Percentiles rank a stretch among this genome's conserved stretches.
Conservation (phyloP, 1,140 invertebrate genomes). For the Potamilus streckersoni region DNA sequence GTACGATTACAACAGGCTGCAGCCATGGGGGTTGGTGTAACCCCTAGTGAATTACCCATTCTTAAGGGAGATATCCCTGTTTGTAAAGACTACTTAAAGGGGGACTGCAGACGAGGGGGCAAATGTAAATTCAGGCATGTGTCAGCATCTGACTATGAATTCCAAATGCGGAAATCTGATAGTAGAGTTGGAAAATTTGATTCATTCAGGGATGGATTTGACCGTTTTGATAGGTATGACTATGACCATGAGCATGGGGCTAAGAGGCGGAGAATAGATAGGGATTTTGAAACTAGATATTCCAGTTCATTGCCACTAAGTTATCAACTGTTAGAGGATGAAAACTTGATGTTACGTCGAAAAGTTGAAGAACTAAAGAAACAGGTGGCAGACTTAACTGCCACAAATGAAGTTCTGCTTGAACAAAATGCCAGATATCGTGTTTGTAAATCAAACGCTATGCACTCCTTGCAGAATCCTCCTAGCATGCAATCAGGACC, state of each 20-base stretch:
- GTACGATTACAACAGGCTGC: conserved; percentile 58
- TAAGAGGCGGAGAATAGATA: conserved; percentile 46
- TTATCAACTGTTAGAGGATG: conserved; percentile 75
- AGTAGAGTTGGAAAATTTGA: conserved; percentile 21
- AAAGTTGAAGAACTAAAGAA: conserved; percentile 82
- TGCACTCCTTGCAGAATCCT: conserved; percentile 40
- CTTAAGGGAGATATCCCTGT: conserved; percentile 70
- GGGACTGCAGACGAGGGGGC: conserved; percentile 75
- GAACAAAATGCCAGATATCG: conserved; percentile 84
- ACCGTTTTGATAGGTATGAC: conserved; percentile 52
- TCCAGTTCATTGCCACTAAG: conserved; percentile 43
- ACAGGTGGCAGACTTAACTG: conserved; percentile 78
- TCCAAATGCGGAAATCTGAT: conserved; percentile 45
- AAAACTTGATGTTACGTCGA: conserved; percentile 78
- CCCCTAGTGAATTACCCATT: conserved; percentile 45
- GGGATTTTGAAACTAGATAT: conserved; percentile 38
- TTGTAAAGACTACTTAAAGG: conserved; percentile 83
- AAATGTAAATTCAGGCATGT: conserved; percentile 64
- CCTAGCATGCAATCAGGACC: conserved; percentile 35
- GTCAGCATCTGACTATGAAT: conserved; percentile 43
- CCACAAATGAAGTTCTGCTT: conserved; percentile 84
- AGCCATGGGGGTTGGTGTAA: conserved; percentile 48
- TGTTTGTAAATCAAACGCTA: conserved; percentile 70
- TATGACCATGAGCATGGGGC: conserved; percentile 32
- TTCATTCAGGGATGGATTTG: conserved; percentile 39